phyloP scores from a whole-genome alignment of 2,888 invertebrate genomes.

The Parelbella ahira region DNA sequence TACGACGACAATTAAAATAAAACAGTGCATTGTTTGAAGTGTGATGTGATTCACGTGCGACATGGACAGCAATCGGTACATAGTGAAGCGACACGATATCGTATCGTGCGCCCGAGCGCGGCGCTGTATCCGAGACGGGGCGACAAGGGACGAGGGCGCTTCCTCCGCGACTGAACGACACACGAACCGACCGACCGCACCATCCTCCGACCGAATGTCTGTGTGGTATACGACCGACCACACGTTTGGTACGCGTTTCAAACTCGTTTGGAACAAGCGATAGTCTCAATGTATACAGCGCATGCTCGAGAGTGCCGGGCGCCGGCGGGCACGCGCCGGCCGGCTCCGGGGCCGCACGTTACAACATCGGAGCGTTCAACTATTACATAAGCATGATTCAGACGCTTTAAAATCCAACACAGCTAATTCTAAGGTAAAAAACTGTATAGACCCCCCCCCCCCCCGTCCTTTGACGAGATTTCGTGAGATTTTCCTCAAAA shows the following conservation, averaged over 20 bases:
- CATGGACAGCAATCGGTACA: constrained; percentile 12
- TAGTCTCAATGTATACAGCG: constrained; percentile 76
- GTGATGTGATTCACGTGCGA: constrained; percentile 23
- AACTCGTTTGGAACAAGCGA: constrained; percentile 69
- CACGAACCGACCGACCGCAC: constrained; percentile 54
- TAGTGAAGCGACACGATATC: constrained; percentile 36
- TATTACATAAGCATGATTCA: no score
- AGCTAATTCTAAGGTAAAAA: no score
- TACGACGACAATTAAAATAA: constrained; percentile 22
- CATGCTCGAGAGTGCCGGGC: constrained; percentile 72
- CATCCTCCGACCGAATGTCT: constrained; percentile 78
- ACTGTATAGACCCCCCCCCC: no score
- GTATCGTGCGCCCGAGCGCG: constrained; percentile 38
- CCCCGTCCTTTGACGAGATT: no score
- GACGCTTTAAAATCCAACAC: no score
- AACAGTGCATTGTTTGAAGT: constrained; percentile 20
- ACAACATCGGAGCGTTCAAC: no score
- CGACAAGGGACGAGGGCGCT: constrained; percentile 16
- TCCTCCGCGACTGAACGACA: constrained; percentile 40
- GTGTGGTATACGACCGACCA: constrained; percentile 47
- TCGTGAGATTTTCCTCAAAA: no score
- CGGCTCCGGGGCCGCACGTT: constrained; percentile 21
- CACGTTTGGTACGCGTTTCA: constrained; percentile 36
- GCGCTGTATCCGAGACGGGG: constrained; percentile 38
- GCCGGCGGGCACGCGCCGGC: constrained; percentile 41